A percentile compares a stretch with the other conserved stretches of the same genome.
phyloP scores from a whole-genome alignment of 2,888 invertebrate genomes.

The Mayetiola destructor region DNA sequence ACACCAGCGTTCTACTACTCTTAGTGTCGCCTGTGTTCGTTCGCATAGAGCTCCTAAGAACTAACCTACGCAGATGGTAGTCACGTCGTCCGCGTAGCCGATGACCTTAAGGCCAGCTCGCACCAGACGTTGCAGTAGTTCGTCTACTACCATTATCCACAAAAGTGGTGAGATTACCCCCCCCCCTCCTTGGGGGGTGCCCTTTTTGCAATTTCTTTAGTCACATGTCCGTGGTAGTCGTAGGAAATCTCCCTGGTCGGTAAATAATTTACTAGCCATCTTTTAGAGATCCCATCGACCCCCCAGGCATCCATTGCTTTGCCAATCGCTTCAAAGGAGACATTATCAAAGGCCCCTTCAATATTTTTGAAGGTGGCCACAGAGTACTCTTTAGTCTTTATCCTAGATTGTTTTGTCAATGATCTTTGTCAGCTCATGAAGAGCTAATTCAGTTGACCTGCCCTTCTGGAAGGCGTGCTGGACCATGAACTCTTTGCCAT shows the following conservation, averaged over 20 bases:
- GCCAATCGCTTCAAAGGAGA: not conserved
- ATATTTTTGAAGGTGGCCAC: not conserved
- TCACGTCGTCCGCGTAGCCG: not conserved
- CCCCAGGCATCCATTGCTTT: not conserved
- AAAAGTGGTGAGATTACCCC: not conserved
- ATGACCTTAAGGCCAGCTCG: not conserved
- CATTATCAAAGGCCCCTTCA: not conserved
- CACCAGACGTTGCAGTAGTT: not conserved
- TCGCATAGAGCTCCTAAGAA: not conserved
- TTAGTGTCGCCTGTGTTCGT: not conserved
- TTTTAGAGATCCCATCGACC: not conserved
- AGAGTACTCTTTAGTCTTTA: not conserved
- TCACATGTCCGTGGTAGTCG: not conserved
- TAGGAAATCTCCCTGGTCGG: not conserved
- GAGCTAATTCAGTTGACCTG: constrained; percentile 17
- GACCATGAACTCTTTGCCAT: constrained; percentile 11
- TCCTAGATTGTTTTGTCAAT: not conserved
- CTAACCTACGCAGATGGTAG: not conserved
- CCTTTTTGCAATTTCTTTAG: not conserved
- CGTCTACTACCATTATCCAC: not conserved
- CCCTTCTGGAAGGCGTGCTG: constrained; percentile 20
- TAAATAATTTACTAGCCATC: not conserved
- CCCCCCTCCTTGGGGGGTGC: not conserved
- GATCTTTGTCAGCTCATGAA: not conserved
- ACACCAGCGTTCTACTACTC: constrained; percentile 15